Evolutionary conservation across 1,140 invertebrate genomes (phyloP), one percentile per base, ranked within the genome.

Genomic region (Drosophila sechellia): DNA sequence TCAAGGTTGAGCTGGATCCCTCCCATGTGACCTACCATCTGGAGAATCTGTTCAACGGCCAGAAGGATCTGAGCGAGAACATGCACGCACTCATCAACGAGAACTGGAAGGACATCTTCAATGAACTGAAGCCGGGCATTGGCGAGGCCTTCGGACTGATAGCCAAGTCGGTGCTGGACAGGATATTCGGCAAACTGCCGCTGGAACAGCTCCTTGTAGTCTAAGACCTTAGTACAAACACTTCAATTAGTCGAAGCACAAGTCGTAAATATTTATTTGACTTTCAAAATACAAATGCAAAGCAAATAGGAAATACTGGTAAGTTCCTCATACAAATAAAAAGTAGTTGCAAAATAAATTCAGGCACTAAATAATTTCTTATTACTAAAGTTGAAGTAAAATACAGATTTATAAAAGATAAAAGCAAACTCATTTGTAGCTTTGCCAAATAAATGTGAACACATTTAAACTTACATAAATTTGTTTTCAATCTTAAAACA

Each of bases 71-170:
- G 2, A 92, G 93, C 71, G 90, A 92, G 22, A 86, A 70, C 10
- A 79, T 90, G 61, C 90, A 92, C 48, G 27, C 22, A 5, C 90
- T 93, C 42, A 69, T 93, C 53, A 93, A 93, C 56, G 92, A 93
- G 35, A 93, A 93, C 71, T 94, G 93, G 93, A 13, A 61, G 31
- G 92, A 93, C 3, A 92, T 93, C 20, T 92, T 92, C 13, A 78
- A 78, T 57, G 93, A 94, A 65, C 73, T 94, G 10, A 90, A 91
- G 50, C 77, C 83, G 1, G 90, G 93, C 3, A 93, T 94, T 15
- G 92, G 93, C 59, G 84, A 91, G 43, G 93, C 93, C 1, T 92
- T 94, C 50, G 92, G 83, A 0, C 55, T 90, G 15, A 92, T 94
- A 40, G 92, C 93, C 53, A 90, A 91, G 35, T 84, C 93, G 4